Evolutionary conservation across 2,888 invertebrate species (phyloP), one percentile per base, ranked within the genome.

Genomic region (Agriopis leucophaearia): DNA sequence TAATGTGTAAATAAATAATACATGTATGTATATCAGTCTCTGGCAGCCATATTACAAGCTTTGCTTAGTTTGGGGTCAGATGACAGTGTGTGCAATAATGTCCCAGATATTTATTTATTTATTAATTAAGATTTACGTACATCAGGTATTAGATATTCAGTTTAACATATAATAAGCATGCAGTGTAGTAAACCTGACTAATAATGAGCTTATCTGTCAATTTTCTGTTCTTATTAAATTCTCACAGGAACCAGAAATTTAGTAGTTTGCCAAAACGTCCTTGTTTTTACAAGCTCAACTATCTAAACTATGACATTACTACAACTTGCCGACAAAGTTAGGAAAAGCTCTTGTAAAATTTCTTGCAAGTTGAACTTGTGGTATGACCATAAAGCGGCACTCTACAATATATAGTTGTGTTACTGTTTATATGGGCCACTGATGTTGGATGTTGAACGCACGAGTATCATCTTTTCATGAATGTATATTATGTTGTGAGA

Each of bases 391-490:
- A 42, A 55, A 55, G 40, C 40, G 15, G 42, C 55, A 42, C 40
- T 56, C 18, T 2, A 38, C 36, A 38, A 5, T 44, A 27, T 12
- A 8, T 45, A 35, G 16, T 45, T 55, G 15, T n/a, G 6, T 18
- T 50, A 56, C 64, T 57, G 50, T 57, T 16, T 50, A 27, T 40
- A 42, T 12, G 12, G 9, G 18, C 3, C 42, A 15, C 42, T 56
- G 35, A 56, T 42, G 63, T 27, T 7, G 56, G 42, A 56, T 60
- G 64, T 59, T 65, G 55, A 50, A 55, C 50, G 40, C 54, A 50
- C 40, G 8, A 47, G 59, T 65, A 65, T 65, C 55, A 55, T 60
- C 48, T 65, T 65, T 65, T 65, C 65, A 48, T 55, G 60, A 65
- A 60, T 65, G n/a, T n/a, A n/a, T n/a, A n/a, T 59, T 59, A 55